Evolutionary conservation across 2,113 vertebrate species (phyloP), one percentile per base, ranked within the genome.

Genomic region (Tyrannus savana): DNA sequence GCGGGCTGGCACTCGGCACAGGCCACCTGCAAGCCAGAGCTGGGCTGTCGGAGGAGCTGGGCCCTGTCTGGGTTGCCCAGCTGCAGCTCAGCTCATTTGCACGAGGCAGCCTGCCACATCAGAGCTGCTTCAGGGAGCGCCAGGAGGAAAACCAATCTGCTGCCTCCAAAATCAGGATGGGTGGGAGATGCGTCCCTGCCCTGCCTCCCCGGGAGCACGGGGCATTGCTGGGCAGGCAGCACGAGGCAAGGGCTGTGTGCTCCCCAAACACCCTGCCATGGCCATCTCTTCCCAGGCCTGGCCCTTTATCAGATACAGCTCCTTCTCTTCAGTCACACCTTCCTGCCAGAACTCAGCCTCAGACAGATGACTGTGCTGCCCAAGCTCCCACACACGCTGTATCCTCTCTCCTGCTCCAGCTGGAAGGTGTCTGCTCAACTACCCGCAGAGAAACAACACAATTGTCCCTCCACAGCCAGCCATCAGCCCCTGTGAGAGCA

Each of bases 71-170:
- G 92, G 95, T 83, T 74, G 92, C 93, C 96, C 96, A 95, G 96
- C 93, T 95, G 92, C 93, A 96, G 85, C 90, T 96, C 90, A 64
- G 93, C 96, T 96, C 95, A 90, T 96, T 96, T 95, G 96, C 96
- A 96, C 92, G 82, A 94, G 93, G 96, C 96, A 96, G 90, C 90
- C 90, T 94, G 93, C 96, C 96, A 96, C 95, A 63, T 24, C 88
- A 90, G 85, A 97, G 56, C 93, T 92, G 82, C 93, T 96, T 52
- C 44, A 74, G 90, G 95, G 91, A 93, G 96, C 88, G 91, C 79
- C 95, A 96, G 95, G 93, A 96, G 95, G 95, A 92, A 94, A 95
- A 90, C 64, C 95, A 87, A 94, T 95, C 96, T 97, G 96, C 95
- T 91, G 89, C 93, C 93, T 94, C 79, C 1, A 12, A 71, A 85